Conservation (phyloP, 1,140 invertebrate species). For the Listronotus bonariensis region DNA sequence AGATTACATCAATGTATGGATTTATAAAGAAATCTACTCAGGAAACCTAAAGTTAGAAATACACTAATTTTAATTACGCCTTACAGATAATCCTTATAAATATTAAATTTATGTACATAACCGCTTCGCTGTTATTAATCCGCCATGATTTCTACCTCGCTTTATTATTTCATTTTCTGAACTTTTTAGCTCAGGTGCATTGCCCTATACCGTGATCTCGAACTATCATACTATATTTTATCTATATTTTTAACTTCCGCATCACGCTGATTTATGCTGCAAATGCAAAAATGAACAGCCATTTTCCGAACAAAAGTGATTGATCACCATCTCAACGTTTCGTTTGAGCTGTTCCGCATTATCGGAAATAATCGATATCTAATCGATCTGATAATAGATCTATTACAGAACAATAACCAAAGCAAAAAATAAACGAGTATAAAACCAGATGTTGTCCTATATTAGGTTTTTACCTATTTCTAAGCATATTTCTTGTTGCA, state of each 20-base stretch:
- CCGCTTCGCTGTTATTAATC: constrained; percentile 5
- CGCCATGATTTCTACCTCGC: not conserved
- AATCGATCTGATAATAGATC: constrained; percentile 16
- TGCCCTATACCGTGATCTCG: constrained; percentile 14
- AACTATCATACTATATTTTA: constrained; percentile 22
- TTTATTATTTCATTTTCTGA: not conserved
- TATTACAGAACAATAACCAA: constrained; percentile 8
- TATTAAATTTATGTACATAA: not conserved
- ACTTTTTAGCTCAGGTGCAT: not conserved
- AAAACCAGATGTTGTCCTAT: too few relatives aligned
- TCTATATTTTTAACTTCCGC: constrained; percentile 13
- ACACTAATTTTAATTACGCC: too few relatives aligned
- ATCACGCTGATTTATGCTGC: constrained; percentile 22
- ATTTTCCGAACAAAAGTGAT: constrained; percentile 17
- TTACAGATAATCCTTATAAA: too few relatives aligned
- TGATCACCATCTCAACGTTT: constrained; percentile 11
- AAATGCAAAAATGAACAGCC: constrained; percentile 20
- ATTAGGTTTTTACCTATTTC: too few relatives aligned
- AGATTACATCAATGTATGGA: too few relatives aligned
- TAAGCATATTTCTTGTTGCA: too few relatives aligned
- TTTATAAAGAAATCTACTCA: too few relatives aligned
- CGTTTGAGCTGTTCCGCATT: constrained; percentile 21
- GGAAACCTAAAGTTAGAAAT: too few relatives aligned
- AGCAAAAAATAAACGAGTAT: not conserved
- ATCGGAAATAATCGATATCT: constrained; percentile 22